phyloP scores from a whole-genome alignment of 2,888 invertebrate species.

The Melipona beecheii region DNA sequence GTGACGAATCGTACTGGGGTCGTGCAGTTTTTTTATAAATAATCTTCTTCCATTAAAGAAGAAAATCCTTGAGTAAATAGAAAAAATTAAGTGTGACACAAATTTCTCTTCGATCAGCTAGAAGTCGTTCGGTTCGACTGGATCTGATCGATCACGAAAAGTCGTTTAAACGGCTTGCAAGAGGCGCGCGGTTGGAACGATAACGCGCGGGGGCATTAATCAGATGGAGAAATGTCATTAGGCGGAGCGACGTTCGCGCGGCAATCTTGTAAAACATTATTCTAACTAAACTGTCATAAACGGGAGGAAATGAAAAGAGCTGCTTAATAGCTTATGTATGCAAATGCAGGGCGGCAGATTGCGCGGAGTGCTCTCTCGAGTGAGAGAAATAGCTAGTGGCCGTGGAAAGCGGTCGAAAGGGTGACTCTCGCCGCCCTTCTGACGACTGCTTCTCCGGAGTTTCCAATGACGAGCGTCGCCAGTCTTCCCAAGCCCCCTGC shows the following conservation, averaged over 20 bases:
- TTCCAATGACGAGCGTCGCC: slow-evolving; percentile 36
- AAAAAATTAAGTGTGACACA: not conserved
- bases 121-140: not conserved
- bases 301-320: slow-evolving; percentile 85
- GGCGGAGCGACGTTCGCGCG: slow-evolving; percentile 77
- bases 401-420: slow-evolving; percentile 68
- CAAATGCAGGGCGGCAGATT: slow-evolving; percentile 82
- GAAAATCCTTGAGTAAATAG: too few relatives aligned
- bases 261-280: slow-evolving; percentile 84
- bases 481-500: not conserved
- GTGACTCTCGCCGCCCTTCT: slow-evolving; percentile 62
- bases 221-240: slow-evolving; percentile 74
- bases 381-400: slow-evolving; percentile 66
- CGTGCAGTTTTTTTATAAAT: too few relatives aligned
- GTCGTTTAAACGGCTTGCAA: slow-evolving; percentile 23
- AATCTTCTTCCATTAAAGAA: too few relatives aligned
- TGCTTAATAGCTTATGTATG: slow-evolving; percentile 84
- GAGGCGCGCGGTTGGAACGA: slow-evolving; percentile 50
- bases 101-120: not conserved
- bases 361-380: slow-evolving; percentile 79
- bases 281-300: slow-evolving; percentile 84
- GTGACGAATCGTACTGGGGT: too few relatives aligned
- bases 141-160: slow-evolving; percentile 25
- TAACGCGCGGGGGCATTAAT: slow-evolving; percentile 77
- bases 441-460: slow-evolving; percentile 28